Evolutionary conservation across 2,113 vertebrate genomes (phyloP).

Genomic region (Cromileptes altivelis): DNA sequence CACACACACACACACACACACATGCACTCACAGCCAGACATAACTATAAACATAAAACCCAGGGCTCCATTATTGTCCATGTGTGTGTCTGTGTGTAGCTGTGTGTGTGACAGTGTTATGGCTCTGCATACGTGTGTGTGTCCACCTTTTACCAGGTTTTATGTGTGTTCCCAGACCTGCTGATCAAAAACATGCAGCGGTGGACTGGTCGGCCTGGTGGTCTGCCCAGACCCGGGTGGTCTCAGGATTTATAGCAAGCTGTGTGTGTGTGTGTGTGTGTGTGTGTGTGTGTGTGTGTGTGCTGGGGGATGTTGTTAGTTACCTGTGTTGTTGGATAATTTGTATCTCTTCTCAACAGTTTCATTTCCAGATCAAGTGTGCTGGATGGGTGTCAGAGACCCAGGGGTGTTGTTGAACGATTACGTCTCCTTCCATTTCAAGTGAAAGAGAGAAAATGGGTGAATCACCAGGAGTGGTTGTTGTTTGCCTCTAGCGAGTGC

Average conservation of each 20-base stretch:
- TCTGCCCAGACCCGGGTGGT: slow-evolving; percentile 66
- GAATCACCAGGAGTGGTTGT: not conserved
- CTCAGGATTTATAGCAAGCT: slow-evolving; percentile 50
- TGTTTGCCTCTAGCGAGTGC: not conserved
- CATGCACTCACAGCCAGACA: slow-evolving; percentile 35
- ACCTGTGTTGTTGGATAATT: slow-evolving; percentile 34
- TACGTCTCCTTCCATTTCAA: not conserved
- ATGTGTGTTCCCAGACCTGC: slow-evolving; percentile 66
- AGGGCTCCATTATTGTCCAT: slow-evolving; percentile 61
- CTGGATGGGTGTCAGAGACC: not conserved
- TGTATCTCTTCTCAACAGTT: slow-evolving; percentile 18
- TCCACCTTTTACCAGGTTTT: slow-evolving; percentile 60
- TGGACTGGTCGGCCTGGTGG: slow-evolving; percentile 48
- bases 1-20: not conserved
- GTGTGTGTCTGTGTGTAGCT: slow-evolving; percentile 54
- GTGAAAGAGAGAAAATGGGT: slow-evolving; percentile 3
- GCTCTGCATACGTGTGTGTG: slow-evolving; percentile 14
- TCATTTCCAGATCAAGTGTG: slow-evolving; percentile 25
- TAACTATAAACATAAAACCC: slow-evolving; percentile 58
- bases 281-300: slow-evolving; percentile 36
- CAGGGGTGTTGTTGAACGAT: not conserved
- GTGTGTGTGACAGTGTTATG: slow-evolving; percentile 63
- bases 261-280: slow-evolving; percentile 28
- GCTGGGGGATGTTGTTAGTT: not conserved
- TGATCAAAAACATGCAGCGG: slow-evolving; percentile 74